Percentiles rank a stretch among this genome's conserved stretches.
phyloP scores from a whole-genome alignment of 2,113 vertebrate species.

The Oryzias javanicus region DNA sequence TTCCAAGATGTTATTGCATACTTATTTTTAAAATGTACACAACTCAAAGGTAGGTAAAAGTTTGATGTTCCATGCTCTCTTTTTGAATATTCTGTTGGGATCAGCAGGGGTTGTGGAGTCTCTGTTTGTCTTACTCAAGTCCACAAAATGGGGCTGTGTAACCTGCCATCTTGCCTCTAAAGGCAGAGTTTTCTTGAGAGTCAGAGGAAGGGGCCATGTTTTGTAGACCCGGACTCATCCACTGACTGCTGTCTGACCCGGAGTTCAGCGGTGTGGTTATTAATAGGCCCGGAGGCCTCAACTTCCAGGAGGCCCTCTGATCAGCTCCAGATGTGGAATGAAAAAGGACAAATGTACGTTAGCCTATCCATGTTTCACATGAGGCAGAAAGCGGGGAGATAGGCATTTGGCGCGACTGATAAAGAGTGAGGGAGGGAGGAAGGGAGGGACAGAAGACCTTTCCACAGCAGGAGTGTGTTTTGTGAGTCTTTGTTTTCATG shows the following conservation, averaged over 20 bases:
- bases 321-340: constrained; percentile 80
- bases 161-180: constrained; percentile 29
- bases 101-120: not conserved
- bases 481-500: constrained; percentile 67
- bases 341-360: constrained; percentile 68
- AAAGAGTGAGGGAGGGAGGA: constrained; percentile 54
- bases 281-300: constrained; percentile 79
- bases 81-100: constrained; percentile 12
- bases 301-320: constrained; percentile 80
- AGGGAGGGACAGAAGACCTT: constrained; percentile 68
- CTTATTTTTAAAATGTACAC: not conserved
- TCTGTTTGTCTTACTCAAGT: constrained; percentile 4
- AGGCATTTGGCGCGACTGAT: constrained; percentile 70
- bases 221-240: constrained; percentile 76
- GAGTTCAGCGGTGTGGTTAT: constrained; percentile 77
- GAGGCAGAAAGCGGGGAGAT: constrained; percentile 57
- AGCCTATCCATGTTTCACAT: constrained; percentile 71
- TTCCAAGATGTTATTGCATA: too few species aligned
- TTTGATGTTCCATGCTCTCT: constrained; percentile 4
- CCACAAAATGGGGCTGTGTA: constrained; percentile 15
- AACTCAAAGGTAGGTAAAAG: not conserved
- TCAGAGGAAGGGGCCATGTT: constrained; percentile 56
- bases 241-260: constrained; percentile 80
- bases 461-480: constrained; percentile 73
- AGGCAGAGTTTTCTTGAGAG: constrained; percentile 59